Evolutionary conservation across 92 coral and sea anemone genomes (phyloP).

Genomic region (Muricea muricata): DNA sequence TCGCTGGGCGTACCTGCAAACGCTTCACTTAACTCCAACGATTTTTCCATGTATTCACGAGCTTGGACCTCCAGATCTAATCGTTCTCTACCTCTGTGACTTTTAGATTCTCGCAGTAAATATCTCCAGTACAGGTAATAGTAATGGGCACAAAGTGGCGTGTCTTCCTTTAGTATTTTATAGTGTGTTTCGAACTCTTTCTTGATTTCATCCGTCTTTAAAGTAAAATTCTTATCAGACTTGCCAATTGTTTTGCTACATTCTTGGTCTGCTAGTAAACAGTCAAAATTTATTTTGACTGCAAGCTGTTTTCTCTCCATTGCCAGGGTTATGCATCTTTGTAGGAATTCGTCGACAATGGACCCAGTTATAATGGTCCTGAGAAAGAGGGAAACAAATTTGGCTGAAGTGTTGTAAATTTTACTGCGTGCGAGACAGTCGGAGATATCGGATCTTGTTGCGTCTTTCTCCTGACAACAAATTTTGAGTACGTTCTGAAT

Average conservation of each 20-base stretch:
- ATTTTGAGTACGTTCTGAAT: not conserved
- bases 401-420: not conserved
- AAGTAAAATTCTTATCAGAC: not conserved
- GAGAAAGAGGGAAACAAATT: slow-evolving; percentile 2
- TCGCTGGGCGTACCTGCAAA: not conserved
- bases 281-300: not conserved
- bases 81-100: not conserved
- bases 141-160: not conserved
- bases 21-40: not conserved
- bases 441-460: not conserved
- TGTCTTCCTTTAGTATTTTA: not conserved
- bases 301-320: not conserved
- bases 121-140: slow-evolving; percentile 4
- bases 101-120: not conserved
- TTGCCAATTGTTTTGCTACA: not conserved
- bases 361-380: not conserved
- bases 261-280: slow-evolving; percentile 1
- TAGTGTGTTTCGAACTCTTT: not conserved
- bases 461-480: not conserved
- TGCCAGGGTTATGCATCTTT: not conserved
- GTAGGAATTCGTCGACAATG: not conserved
- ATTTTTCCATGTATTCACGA: not conserved
- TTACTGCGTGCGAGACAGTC: slow-evolving; percentile 16
- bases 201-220: not conserved
- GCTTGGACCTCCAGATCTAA: not conserved